phyloP scores from a whole-genome alignment of 1,140 invertebrate genomes.

The Rhysida immarginata region DNA sequence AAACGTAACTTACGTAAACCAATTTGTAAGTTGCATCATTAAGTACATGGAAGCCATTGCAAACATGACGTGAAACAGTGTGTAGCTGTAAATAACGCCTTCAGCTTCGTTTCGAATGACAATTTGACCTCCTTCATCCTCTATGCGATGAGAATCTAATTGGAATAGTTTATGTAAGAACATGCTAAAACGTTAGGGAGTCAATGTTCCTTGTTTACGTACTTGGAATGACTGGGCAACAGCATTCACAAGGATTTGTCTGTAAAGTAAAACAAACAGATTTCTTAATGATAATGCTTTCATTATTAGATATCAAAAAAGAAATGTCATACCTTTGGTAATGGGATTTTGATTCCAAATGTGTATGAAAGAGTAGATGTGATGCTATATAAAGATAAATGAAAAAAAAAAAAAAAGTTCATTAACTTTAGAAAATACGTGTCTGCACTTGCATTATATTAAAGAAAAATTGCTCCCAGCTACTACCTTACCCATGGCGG shows the following conservation, averaged over 20 bases:
- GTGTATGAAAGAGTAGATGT: no score
- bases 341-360: no score
- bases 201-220: no score
- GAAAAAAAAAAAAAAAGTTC: not conserved
- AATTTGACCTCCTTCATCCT: constrained; percentile 26
- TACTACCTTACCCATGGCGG: no score
- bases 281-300: no score
- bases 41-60: constrained; percentile 31
- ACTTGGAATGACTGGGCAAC: not conserved
- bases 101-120: constrained; percentile 30
- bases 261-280: not conserved
- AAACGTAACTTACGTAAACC: constrained; percentile 28
- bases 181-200: no score
- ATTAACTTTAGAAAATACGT: constrained; percentile 19
- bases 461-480: constrained; percentile 14
- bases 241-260: not conserved
- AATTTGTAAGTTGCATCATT: constrained; percentile 37
- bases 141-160: constrained; percentile 6
- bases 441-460: constrained; percentile 25
- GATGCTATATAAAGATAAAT: not conserved
- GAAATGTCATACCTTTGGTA: no score
- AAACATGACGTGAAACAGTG: constrained; percentile 33
- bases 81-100: constrained; percentile 30
- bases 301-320: no score
- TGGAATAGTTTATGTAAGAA: constrained; percentile 5